Conservation (phyloP, 2,113 vertebrate genomes). For the Pluvialis apricaria region DNA sequence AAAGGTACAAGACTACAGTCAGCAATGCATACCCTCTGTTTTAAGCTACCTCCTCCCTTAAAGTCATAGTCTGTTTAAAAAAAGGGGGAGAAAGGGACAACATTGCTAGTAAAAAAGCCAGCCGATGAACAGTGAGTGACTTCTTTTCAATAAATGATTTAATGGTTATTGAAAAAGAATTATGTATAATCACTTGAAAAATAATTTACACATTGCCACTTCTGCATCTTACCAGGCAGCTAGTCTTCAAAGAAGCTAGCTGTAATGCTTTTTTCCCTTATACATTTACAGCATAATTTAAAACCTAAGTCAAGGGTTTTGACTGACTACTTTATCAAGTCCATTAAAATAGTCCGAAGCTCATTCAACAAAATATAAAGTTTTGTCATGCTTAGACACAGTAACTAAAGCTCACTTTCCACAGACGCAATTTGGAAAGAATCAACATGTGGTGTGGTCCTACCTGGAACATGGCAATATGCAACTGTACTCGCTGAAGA, state of each 20-base stretch:
- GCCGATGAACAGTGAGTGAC: neutral
- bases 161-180: neutral
- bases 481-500: slow-evolving; percentile 91
- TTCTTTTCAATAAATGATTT: neutral
- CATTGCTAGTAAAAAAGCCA: neutral
- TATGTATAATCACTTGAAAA: neutral
- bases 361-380: accelerated
- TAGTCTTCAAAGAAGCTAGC: neutral
- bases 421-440: neutral
- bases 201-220: neutral
- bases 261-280: neutral
- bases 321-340: neutral
- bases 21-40: neutral
- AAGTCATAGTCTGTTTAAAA: neutral
- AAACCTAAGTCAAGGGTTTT: neutral
- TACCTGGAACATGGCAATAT: slow-evolving; percentile 97
- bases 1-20: neutral
- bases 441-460: neutral
- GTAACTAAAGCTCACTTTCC: neutral
- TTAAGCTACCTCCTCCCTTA: neutral
- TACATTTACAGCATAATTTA: neutral
- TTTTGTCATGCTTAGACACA: neutral
- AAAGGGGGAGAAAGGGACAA: neutral
- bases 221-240: neutral
- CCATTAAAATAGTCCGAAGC: neutral